Base-by-base conservation (phyloP, 2,888 invertebrate species). In the Hololepta plana region DNA sequence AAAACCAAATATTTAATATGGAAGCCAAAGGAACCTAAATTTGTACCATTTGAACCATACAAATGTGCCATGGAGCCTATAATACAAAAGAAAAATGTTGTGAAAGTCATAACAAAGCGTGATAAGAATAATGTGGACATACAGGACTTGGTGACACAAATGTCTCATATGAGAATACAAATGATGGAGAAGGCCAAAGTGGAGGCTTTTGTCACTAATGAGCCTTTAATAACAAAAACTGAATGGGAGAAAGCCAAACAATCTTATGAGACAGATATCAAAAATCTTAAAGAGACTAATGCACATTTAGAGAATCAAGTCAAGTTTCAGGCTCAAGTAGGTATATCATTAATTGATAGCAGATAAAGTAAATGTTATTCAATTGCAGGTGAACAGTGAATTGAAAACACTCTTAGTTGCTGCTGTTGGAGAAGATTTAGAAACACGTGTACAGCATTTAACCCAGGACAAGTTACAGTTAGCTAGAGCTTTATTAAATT, bases 371-470 rank as follows among this genome's bases (percentile, higher is more conserved):
- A n/a, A 21, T 9, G 23, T 28, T 24, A 17, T 27, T 28, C 34
- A 32, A 24, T 38, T 38, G 15, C 34, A 81, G 75, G 81, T 91
- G 1, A 93, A 91, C 53, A 72, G 77, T 27, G 93, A 93, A 54
- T 58, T 93, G 27, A 93, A 93, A 51, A 85, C 82, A 43, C 65
- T 93, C 51, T 53, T 93, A 29, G 88, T 95, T 4, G 91, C 93
- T 5, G 88, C 91, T 8, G 82, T 95, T 39, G 93, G 91, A 4
- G 93, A 91, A 54, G 93, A 93, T 55, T 61, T 93, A 28, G 79
- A 91, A 53, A 74, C 72, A 2, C 71, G 79, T 46, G 87, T 95
- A 3, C 87, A 91, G 46, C 71, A 82, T 31, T 59, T 95, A 14
- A 88, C 87, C 8, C 84, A 90, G 57, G 91, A 93, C 49, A 90